These are phyloP conservation scores for Anastatus disparis DNA, from an alignment of 1,140 invertebrate genomes.

Conservation along the genomic window DNA sequence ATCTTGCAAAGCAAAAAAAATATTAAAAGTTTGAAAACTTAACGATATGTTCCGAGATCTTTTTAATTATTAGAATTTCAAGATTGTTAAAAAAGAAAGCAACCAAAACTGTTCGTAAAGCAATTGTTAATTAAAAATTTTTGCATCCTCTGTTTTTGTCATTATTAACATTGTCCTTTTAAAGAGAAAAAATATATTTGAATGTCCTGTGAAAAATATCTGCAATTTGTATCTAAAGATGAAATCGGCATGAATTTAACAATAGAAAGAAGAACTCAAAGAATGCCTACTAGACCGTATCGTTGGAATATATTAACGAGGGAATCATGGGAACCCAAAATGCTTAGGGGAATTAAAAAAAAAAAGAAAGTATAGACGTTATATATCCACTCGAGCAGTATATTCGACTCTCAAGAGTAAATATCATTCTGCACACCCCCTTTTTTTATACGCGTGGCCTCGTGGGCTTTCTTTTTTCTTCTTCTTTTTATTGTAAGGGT, in stretches of 20 bases:
- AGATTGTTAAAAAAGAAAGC: too few relatives aligned
- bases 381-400: conserved; percentile 39
- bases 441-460: too few relatives aligned
- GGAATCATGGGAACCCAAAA: conserved; percentile 53
- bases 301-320: conserved; percentile 42
- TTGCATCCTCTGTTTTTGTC: too few relatives aligned
- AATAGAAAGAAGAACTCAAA: neutral
- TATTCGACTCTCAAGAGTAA: conserved; percentile 46
- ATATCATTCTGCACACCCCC: conserved; percentile 51
- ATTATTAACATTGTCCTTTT: too few relatives aligned
- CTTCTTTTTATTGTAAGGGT: conserved; percentile 11
- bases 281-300: neutral
- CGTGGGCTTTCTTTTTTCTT: too few relatives aligned
- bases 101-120: too few relatives aligned
- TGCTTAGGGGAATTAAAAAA: conserved; percentile 43
- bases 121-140: too few relatives aligned
- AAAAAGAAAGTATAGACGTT: conserved; percentile 42
- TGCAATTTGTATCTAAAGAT: neutral
- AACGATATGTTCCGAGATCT: too few relatives aligned
- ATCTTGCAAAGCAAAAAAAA: too few relatives aligned
- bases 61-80: too few relatives aligned
- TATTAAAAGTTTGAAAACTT: too few relatives aligned
- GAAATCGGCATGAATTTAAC: neutral
- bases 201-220: neutral
- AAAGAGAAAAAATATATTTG: neutral